Conservation (phyloP, 1,140 invertebrate species). For the Lepidotrigona ventralis region DNA sequence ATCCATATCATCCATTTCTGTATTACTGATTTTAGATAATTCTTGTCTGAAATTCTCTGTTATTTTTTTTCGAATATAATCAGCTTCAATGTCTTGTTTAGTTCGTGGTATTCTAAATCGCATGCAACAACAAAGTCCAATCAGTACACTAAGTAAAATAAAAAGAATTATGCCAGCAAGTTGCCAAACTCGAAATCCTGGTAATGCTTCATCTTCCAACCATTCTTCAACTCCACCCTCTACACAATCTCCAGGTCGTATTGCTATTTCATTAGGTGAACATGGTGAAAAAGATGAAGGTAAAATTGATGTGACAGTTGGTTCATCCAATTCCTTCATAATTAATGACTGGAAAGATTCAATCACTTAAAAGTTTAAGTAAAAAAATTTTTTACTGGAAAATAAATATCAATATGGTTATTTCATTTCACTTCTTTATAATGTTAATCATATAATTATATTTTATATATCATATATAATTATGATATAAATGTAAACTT, state of each 20-base stretch:
- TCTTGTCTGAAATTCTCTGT: slow-evolving; percentile 90
- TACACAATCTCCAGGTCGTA: slow-evolving; percentile 59
- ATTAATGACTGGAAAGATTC: slow-evolving; percentile 17
- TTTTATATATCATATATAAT: neutral
- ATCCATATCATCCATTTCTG: slow-evolving; percentile 92
- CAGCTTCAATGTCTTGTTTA: slow-evolving; percentile 95
- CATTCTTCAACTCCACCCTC: slow-evolving; percentile 68
- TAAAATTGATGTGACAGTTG: slow-evolving; percentile 35
- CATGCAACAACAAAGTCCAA: slow-evolving; percentile 92
- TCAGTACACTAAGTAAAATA: slow-evolving; percentile 78
- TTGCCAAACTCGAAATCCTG: slow-evolving; percentile 76
- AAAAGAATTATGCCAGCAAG: slow-evolving; percentile 74
- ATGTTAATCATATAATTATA: neutral
- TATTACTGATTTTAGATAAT: slow-evolving; percentile 89
- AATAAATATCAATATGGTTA: neutral
- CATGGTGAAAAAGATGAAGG: slow-evolving; percentile 58
- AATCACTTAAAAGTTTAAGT: neutral
- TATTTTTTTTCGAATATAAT: slow-evolving; percentile 91
- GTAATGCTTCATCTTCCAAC: slow-evolving; percentile 71
- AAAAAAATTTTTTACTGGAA: neutral
- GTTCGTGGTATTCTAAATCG: slow-evolving; percentile 93
- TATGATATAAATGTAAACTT: neutral
- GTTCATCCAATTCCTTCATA: slow-evolving; percentile 32
- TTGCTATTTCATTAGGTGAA: slow-evolving; percentile 60
- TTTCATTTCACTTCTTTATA: neutral